Conservation (phyloP, 2,113 vertebrate species). For the Turdus rufiventris region DNA sequence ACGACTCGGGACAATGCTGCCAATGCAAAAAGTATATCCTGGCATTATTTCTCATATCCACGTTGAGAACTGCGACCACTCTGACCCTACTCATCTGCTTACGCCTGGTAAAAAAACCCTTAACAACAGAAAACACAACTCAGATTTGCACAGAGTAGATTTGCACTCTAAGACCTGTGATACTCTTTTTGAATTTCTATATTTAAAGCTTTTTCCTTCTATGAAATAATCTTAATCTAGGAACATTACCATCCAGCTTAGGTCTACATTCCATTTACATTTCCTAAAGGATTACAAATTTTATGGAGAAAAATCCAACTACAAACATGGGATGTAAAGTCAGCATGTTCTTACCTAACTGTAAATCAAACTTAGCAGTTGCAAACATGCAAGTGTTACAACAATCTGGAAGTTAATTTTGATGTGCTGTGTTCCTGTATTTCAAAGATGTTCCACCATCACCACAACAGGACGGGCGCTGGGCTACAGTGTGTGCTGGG, state of each 20-base stretch:
- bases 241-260: background rate
- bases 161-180: background rate
- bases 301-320: background rate
- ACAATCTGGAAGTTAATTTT: background rate
- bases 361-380: background rate
- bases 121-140: accelerated
- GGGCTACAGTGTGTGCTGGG: slow-evolving; percentile 58
- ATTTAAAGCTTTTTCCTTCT: background rate
- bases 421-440: background rate
- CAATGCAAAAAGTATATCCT: slow-evolving; percentile 77
- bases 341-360: background rate
- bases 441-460: background rate
- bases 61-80: slow-evolving; percentile 77
- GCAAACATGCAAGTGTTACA: background rate
- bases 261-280: background rate
- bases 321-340: background rate
- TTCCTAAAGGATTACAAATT: background rate
- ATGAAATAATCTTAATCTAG: background rate
- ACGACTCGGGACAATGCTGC: slow-evolving; percentile 71
- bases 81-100: slow-evolving; percentile 67
- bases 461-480: background rate
- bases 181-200: background rate
- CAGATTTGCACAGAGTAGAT: background rate
- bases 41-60: slow-evolving; percentile 78
- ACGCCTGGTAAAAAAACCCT: background rate